Percentiles rank a stretch among this genome's conserved stretches.
Evolutionary conservation across 2,113 vertebrate genomes (phyloP).

Genomic region (Cnemophilus loriae): DNA sequence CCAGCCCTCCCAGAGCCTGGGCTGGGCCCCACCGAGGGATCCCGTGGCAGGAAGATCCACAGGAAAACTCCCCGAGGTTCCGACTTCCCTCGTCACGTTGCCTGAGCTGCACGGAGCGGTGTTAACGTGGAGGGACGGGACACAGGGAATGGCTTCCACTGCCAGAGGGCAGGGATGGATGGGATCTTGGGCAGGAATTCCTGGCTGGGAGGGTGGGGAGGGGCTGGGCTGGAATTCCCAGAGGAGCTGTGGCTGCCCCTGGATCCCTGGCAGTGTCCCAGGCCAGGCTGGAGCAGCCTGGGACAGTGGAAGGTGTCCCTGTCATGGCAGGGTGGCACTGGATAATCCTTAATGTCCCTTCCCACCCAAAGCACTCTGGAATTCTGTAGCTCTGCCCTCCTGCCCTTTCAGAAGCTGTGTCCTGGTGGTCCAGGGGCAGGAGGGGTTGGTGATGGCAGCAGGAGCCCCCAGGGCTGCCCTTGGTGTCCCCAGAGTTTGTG

Average conservation of each 20-base stretch:
- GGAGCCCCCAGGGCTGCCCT: background rate
- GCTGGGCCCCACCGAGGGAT: background rate
- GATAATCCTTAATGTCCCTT: no score
- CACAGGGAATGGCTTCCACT: background rate
- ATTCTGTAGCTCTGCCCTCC: background rate
- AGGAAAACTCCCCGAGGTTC: background rate
- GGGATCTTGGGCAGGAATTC: background rate
- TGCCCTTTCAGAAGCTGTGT: background rate
- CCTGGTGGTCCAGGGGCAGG: background rate
- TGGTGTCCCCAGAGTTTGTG: fast-evolving
- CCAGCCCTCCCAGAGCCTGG: background rate
- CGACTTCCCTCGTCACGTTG: fast-evolving
- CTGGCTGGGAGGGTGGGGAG: background rate
- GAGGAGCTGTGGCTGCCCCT: background rate
- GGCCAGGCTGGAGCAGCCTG: background rate
- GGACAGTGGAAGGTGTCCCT: background rate
- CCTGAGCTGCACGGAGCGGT: fast-evolving
- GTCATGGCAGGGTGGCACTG: background rate
- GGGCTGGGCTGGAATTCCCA: background rate
- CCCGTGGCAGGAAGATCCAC: fast-evolving
- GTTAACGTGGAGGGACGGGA: fast-evolving
- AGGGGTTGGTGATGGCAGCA: background rate
- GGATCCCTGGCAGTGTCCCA: background rate
- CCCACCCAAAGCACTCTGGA: background rate
- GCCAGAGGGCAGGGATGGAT: background rate